These are phyloP conservation scores for Exaiptasia diaphana DNA, from an alignment of 64 coral and sea anemone genomes.

Conservation along the genomic window DNA sequence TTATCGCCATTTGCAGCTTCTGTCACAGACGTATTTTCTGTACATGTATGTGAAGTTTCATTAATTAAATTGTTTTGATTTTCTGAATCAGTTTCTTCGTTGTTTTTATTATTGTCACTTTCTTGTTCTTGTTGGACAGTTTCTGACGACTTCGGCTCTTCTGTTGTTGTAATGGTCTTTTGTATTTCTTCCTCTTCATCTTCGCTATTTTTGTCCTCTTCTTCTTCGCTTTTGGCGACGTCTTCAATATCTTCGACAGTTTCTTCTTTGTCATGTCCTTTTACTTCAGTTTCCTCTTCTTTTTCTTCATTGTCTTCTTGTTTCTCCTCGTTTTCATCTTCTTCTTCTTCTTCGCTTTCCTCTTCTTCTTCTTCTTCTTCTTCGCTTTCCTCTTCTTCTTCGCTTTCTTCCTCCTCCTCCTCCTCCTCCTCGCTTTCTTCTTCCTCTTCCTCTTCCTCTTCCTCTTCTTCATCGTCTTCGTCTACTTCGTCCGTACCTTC, in stretches of 20 bases:
- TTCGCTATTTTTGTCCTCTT: background rate
- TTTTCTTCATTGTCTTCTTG: background rate
- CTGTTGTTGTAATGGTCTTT: no score
- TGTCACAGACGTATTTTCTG: background rate
- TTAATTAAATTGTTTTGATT: no score
- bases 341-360: background rate
- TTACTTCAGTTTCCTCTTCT: background rate
- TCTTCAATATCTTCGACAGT: background rate
- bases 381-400: background rate
- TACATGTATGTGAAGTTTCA: no score
- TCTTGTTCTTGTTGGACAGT: background rate
- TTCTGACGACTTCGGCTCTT: constrained; percentile 13
- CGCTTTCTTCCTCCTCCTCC: background rate
- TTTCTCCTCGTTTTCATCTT: constrained; percentile 6
- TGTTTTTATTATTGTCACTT: background rate
- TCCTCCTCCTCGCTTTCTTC: constrained; percentile 2
- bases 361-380: constrained; percentile 13
- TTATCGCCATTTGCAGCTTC: background rate
- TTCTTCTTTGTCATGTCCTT: constrained; percentile 1
- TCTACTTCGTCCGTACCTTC: constrained; percentile 60
- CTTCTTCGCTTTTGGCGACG: background rate
- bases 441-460: constrained; percentile 21
- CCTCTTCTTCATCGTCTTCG: constrained; percentile 31
- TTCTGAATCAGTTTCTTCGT: background rate
- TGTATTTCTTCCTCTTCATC: background rate